Base-by-base conservation (phyloP, 1,140 invertebrate genomes). In the Drosophila tristis region DNA sequence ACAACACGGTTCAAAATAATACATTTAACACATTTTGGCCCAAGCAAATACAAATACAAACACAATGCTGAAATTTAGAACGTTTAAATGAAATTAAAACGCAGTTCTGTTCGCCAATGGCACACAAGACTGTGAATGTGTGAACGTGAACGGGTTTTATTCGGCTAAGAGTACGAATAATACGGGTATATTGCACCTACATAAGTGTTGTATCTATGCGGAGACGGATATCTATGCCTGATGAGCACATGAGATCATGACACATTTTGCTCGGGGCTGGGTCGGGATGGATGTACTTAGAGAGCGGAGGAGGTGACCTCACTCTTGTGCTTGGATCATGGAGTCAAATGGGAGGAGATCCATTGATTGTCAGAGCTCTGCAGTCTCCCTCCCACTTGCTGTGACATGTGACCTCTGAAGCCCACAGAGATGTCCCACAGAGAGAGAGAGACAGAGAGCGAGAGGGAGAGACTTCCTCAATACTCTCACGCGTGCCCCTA, bases 1-100 rank as follows among this genome's bases (percentile, higher is more conserved):
- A 58, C 74, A 78, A 63, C 60, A 44, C 29, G 39, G 25, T 39
- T 39, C 71, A 20, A 48, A 61, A 72, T 68, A 80, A 77, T 60
- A 60, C 65, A 57, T 66, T 79, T 64, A 85, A 54, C 78, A 86
- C 81, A 80, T 80, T 85, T 86, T 60, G 63, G 58, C 50, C 74
- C 48, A 74, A 58, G 45, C 23, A 75, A 80, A 70, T 58, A 60
- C 44, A 29, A 23, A 47, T 11, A 20, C 35, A 49, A 76, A 70
- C 48, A 60, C 42, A 29, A 29, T 7, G 16, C 35, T 49, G 39
- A 74, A 58, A 71, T 51, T 26, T 84, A 80, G 65, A 82, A 71
- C 64, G 58, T 43, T 79, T 78, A 80, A 87, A 87, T 81, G 63
- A 81, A 85, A 86, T 81, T 75, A 81, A 82, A 74, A 78, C 82